A percentile compares a stretch with the other conserved stretches of the same genome.
These are phyloP conservation scores for Channa maculata DNA, from an alignment of 2,113 vertebrate genomes.

Conservation along the genomic window DNA sequence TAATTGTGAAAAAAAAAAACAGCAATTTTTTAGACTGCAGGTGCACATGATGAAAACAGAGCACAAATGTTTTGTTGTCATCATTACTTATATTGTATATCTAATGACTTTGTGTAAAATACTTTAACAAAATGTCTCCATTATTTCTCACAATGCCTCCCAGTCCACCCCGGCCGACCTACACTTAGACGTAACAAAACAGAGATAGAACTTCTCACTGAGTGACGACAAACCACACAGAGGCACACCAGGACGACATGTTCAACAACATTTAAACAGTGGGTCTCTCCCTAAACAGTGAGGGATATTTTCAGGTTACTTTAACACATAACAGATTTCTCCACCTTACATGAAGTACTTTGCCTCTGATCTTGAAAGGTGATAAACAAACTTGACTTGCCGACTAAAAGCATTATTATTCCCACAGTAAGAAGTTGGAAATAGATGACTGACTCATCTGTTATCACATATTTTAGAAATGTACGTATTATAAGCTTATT, in stretches of 20 bases:
- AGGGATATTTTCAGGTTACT: too few species aligned
- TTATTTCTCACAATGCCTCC: slow-evolving; percentile 39
- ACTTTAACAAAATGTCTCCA: slow-evolving; percentile 8
- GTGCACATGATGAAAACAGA: slow-evolving; percentile 46
- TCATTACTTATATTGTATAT: not conserved
- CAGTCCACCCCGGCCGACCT: slow-evolving; percentile 18
- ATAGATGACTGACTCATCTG: slow-evolving; percentile 7
- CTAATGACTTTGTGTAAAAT: slow-evolving; percentile 17
- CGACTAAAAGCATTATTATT: slow-evolving; percentile 16
- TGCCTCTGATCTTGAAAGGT: not conserved
- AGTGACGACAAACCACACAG: slow-evolving; percentile 55
- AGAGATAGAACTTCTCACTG: slow-evolving; percentile 43
- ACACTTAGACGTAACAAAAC: slow-evolving; percentile 50
- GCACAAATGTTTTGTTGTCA: slow-evolving; percentile 3
- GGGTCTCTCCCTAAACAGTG: too few species aligned
- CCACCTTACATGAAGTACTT: not conserved
- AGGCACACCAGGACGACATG: slow-evolving; percentile 36
- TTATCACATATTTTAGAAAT: slow-evolving; percentile 13
- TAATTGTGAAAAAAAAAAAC: slow-evolving; percentile 43
- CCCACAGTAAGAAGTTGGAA: not conserved
- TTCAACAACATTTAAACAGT: slow-evolving; percentile 49
- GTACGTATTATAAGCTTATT: slow-evolving; percentile 15
- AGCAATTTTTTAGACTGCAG: slow-evolving; percentile 14
- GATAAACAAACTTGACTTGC: slow-evolving; percentile 18
- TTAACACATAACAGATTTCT: not conserved